Evolutionary conservation across 2,113 vertebrate species (phyloP), one percentile per base, ranked within the genome.

Genomic region (Leuciscus idus): DNA sequence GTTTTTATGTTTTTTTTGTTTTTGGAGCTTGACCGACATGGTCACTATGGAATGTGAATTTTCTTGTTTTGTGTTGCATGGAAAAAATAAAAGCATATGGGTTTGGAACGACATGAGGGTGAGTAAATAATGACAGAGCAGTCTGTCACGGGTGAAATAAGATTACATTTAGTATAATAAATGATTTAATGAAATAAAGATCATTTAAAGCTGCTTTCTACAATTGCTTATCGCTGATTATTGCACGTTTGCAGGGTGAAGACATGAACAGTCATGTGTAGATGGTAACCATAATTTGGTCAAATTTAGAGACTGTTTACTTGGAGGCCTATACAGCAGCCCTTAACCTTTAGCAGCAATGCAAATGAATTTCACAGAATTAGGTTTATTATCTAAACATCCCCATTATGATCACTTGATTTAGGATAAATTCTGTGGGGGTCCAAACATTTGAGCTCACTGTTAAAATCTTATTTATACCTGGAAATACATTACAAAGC

Each of bases 31-130:
- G 59, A 4, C 10, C 11, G 10, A 62, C 10, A 59, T 50, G 7
- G 17, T 21, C 36, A 43, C 10, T 39, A 72, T 72, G 19, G 43
- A 43, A 39, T 72, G 10, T 72, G 4, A n/a, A 43, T 23, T 43
- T 72, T 23, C 68, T 43, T n/a, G 36, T 39, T 10, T 57, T 72
- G 36, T 11, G 4, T 43, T 43, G 19, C 21, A 72, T 43, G 70
- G 36, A 73, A 73, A 72, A 43, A 73, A 73, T 73, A 73, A 73
- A 43, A 73, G 36, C 36, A 72, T 72, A 72, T 4, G 10, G 68
- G 68, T 72, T 72, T n/a, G 36, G 36, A 43, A 43, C 2, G 4
- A 72, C 36, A 72, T 43, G 19, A 72, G 68, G 68, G 36, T 12
- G 4, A 43, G 36, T 72, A 72, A 43, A n/a, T 39, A 43, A 43